A percentile compares a stretch with the other conserved stretches of the same genome.
Evolutionary conservation across 1,140 invertebrate genomes (phyloP).

Genomic region (Sinonovacula constricta): DNA sequence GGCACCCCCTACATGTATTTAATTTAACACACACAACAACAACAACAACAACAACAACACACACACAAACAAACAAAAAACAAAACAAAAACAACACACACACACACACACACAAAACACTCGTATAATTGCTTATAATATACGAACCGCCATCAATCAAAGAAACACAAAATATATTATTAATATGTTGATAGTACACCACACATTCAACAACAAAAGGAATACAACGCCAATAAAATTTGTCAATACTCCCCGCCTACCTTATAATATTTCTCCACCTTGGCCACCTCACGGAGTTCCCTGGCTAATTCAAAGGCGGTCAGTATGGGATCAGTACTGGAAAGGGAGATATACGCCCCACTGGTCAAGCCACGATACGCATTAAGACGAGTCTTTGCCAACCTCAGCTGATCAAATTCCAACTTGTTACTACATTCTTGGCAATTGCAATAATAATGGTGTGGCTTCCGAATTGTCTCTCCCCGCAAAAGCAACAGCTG

Average conservation of each 20-base stretch:
- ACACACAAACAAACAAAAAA: too few species aligned
- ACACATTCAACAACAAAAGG: too few species aligned
- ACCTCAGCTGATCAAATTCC: slow-evolving; percentile 69
- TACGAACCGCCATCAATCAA: not conserved
- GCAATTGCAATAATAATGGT: slow-evolving; percentile 83
- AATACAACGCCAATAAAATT: too few species aligned
- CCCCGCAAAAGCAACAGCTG: slow-evolving; percentile 76
- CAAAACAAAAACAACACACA: too few species aligned
- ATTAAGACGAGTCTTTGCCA: slow-evolving; percentile 73
- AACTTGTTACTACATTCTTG: slow-evolving; percentile 80
- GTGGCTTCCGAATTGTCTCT: slow-evolving; percentile 80
- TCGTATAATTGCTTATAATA: too few species aligned
- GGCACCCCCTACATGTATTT: too few species aligned
- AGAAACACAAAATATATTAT: not conserved
- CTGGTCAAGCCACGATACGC: slow-evolving; percentile 74
- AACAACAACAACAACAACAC: too few species aligned
- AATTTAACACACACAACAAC: too few species aligned
- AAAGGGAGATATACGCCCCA: slow-evolving; percentile 83
- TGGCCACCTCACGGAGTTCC: slow-evolving; percentile 79
- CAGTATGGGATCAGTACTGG: slow-evolving; percentile 83
- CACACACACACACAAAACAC: too few species aligned
- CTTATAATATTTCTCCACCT: slow-evolving; percentile 81
- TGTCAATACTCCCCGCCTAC: too few species aligned
- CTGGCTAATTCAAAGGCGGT: slow-evolving; percentile 82
- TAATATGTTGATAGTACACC: not conserved